Base-by-base conservation (phyloP, 2,888 invertebrate species). In the Patella ulyssiponensis region DNA sequence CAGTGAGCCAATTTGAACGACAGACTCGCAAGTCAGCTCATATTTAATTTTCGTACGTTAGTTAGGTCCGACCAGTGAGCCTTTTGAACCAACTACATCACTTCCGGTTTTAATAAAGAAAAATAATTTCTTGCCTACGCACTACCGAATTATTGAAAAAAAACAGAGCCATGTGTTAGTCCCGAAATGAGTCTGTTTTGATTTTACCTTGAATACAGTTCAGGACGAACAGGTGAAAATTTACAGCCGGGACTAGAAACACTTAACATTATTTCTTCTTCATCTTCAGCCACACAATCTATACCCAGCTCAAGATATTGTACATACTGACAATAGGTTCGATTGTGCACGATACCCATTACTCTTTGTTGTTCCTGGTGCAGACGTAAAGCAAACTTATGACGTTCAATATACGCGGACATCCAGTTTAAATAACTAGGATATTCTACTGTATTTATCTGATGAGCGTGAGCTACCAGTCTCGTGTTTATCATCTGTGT, bases 401-500 rank as follows among this genome's bases (percentile, higher is more conserved):
- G 90, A 20, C 89, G 85, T 81, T 89, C 86, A 51, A 88, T 81
- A 71, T 90, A 87, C 53, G 87, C 82, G 74, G 88, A 89, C 81
- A 90, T 86, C 73, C 87, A 84, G 54, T 88, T 85, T 77, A 90
- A 89, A 78, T 89, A 89, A 78, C 88, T 86, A 3, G 90, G 90
- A 75, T 88, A 89, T 76, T 91, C 90, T 71, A 90, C 85, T 11
- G 85, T 83, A 84, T 91, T 91, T 80, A 91, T 90, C 51, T 89
- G 84, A 51, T 87, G 86, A 3, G 90, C 87, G 71, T 91, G 90
- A n/a, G 88, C 84, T 54, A 85, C 82, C 17, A 91, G 82, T 9
- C 90, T 82, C 23, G 85, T 86, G 75, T 88, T 88, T 69, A 90
- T 85, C 74, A 88, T 86, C n/a, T 82, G 79, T 75, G 86, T 83